Evolutionary conservation across 2,797 vertebrate species (phyloP).

Genomic region (Miichthys miiuy): DNA sequence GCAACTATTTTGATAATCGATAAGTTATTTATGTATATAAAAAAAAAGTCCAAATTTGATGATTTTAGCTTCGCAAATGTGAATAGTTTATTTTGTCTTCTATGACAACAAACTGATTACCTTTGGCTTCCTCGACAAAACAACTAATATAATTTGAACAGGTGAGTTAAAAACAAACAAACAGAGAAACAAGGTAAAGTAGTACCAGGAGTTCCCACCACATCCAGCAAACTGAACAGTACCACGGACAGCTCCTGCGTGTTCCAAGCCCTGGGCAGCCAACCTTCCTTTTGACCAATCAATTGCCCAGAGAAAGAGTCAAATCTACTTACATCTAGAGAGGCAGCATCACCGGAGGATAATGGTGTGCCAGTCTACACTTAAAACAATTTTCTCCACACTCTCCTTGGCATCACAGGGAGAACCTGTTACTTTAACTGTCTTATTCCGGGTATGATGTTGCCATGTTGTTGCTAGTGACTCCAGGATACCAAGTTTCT

Average conservation of each 20-base stretch:
- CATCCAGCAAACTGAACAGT: background rate
- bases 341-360: conserved; percentile 14
- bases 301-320: background rate
- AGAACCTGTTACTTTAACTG: conserved; percentile 50
- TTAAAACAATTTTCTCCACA: conserved; percentile 14
- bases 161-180: too few relatives aligned
- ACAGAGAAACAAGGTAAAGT: too few relatives aligned
- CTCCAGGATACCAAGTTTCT: conserved; percentile 25
- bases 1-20: too few relatives aligned
- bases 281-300: conserved; percentile 3
- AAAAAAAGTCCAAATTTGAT: too few relatives aligned
- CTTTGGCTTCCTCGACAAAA: too few relatives aligned
- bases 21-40: too few relatives aligned
- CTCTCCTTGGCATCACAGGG: conserved; percentile 4
- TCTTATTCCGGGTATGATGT: conserved; percentile 40
- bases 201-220: background rate
- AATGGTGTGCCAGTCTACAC: conserved; percentile 14
- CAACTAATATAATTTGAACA: too few relatives aligned
- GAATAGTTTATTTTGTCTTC: too few relatives aligned
- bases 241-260: conserved; percentile 53
- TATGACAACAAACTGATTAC: too few relatives aligned
- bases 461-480: conserved; percentile 44
- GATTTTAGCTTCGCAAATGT: too few relatives aligned
- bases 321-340: conserved; percentile 6
- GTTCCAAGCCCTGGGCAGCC: background rate